Conservation (phyloP, 1,140 invertebrate genomes). For the Carposina sasakii region DNA sequence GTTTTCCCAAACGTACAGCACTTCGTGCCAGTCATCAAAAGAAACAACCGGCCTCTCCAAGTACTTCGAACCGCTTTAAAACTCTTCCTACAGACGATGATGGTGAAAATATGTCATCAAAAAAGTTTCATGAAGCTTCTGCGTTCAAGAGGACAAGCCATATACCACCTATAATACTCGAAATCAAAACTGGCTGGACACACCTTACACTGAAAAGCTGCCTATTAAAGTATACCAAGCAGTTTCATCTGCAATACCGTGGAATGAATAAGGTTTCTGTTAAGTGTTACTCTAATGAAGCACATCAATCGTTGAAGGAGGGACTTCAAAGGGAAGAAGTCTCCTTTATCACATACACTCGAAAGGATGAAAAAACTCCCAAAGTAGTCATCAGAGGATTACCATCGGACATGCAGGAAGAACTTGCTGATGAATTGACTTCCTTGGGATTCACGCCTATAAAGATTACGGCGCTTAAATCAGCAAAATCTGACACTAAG, state of each 20-base stretch:
- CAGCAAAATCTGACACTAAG: neutral
- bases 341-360: neutral
- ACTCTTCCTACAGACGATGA: too few relatives aligned
- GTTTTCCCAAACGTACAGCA: too few relatives aligned
- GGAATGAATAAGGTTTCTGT: neutral
- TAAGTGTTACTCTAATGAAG: neutral
- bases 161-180: neutral
- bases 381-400: slow-evolving; percentile 8
- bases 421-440: neutral
- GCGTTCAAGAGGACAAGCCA: neutral
- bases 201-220: neutral
- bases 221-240: neutral
- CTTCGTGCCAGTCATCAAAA: too few relatives aligned
- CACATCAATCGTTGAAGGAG: neutral
- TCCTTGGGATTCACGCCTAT: neutral
- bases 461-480: neutral
- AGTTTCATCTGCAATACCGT: neutral
- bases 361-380: slow-evolving; percentile 1
- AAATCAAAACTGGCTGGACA: neutral
- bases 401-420: neutral
- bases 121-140: too few relatives aligned
- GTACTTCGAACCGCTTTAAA: too few relatives aligned
- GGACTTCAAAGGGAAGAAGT: neutral
- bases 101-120: too few relatives aligned
- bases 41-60: too few relatives aligned